Percentiles rank a stretch among this genome's conserved stretches.
Conservation (phyloP, 2,113 vertebrate genomes). For the Tenrec ecaudatus region DNA sequence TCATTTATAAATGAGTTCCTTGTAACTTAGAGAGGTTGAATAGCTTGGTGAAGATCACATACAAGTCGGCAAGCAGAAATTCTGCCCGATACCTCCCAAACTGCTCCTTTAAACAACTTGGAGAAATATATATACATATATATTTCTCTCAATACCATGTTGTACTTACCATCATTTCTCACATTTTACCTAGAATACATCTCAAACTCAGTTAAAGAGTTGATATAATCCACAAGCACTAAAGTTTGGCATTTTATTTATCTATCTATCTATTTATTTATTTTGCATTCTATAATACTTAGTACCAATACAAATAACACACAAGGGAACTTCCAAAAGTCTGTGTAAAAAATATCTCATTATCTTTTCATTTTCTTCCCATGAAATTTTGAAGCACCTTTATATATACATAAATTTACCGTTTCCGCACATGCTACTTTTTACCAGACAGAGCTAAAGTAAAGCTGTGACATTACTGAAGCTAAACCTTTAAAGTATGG, state of each 20-base stretch:
- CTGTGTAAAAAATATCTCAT: too few relatives aligned
- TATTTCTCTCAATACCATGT: background rate
- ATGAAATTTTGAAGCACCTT: too few relatives aligned
- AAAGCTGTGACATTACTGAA: background rate
- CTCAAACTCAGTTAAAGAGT: background rate
- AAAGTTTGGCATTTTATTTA: background rate
- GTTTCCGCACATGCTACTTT: background rate
- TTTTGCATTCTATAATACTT: background rate
- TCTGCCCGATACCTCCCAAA: background rate
- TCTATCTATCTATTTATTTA: too few relatives aligned
- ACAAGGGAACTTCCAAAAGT: too few relatives aligned
- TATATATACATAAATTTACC: too few relatives aligned
- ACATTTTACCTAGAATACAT: slow-evolving; percentile 16
- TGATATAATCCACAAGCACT: background rate
- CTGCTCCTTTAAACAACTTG: background rate
- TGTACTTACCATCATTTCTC: background rate
- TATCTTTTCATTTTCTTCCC: too few relatives aligned
- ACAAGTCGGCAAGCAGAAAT: background rate
- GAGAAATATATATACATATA: too few relatives aligned
- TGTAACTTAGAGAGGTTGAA: background rate
- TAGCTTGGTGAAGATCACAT: background rate
- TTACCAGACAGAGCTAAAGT: background rate
- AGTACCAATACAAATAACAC: background rate
- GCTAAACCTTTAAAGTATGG: background rate
- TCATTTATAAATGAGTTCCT: background rate